Conservation (phyloP, 2,888 invertebrate genomes). For the Macrophya alboannulata region DNA sequence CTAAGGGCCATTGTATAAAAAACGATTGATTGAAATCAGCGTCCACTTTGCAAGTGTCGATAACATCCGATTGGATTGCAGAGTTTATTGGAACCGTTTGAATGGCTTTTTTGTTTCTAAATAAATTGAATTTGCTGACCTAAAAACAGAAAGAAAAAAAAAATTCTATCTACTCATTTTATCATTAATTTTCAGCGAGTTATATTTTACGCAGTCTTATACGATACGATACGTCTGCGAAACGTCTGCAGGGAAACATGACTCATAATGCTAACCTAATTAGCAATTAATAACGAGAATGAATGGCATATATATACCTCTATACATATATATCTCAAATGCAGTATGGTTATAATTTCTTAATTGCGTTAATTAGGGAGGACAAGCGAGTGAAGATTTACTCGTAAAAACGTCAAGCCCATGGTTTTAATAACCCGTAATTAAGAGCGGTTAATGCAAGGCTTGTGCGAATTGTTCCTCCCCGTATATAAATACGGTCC, state of each 20-base stretch:
- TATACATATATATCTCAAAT: neutral
- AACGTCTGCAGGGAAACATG: neutral
- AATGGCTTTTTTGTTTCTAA: neutral
- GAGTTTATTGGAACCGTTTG: neutral
- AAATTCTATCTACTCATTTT: neutral
- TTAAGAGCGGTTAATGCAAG: conserved; percentile 30
- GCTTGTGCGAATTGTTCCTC: neutral
- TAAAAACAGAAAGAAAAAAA: neutral
- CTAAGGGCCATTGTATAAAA: neutral
- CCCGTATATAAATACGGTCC: neutral
- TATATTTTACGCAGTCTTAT: neutral
- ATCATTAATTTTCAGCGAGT: neutral
- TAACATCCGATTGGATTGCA: neutral
- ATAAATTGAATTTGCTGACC: neutral
- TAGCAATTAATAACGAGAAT: neutral
- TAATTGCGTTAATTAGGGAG: conserved; percentile 15
- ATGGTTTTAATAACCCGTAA: conserved; percentile 32
- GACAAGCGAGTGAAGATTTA: conserved; percentile 7
- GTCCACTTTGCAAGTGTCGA: neutral
- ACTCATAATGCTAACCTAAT: neutral
- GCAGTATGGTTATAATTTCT: conserved; percentile 16
- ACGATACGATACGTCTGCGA: neutral
- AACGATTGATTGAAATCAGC: neutral
- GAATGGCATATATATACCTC: neutral
- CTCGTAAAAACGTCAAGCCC: neutral